These are phyloP conservation scores for Paramisgurnus dabryanus DNA, from an alignment of 2,113 vertebrate genomes.

Conservation along the genomic window DNA sequence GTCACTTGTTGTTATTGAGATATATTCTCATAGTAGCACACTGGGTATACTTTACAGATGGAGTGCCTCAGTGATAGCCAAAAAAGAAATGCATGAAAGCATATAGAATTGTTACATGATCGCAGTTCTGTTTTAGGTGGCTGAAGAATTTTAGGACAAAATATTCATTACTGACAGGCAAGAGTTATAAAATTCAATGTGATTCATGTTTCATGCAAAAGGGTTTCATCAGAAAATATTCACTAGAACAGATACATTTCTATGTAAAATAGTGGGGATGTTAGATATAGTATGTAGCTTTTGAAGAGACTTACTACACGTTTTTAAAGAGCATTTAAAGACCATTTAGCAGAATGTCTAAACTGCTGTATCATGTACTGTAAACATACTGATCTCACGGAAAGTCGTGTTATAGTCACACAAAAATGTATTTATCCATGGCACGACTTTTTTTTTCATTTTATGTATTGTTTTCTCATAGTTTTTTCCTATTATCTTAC, in stretches of 20 bases:
- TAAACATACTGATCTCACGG: no score
- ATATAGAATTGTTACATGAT: background rate
- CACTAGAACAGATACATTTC: conserved; percentile 2
- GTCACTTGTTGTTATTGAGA: conserved; percentile 62
- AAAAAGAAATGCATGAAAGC: conserved; percentile 2
- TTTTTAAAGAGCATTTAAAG: background rate
- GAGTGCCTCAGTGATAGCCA: conserved; percentile 21
- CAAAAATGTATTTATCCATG: no score
- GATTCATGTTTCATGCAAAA: conserved; percentile 1
- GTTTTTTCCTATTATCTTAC: no score
- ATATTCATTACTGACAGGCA: background rate
- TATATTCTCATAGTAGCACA: conserved; percentile 1
- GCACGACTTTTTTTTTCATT: no score
- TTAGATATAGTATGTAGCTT: background rate
- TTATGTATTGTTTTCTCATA: no score
- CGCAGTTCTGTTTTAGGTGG: background rate
- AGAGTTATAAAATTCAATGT: background rate
- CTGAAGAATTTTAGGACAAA: background rate
- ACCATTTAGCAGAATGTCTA: no score
- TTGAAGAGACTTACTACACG: background rate
- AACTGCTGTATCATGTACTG: no score
- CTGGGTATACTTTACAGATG: background rate
- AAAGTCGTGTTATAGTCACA: no score
- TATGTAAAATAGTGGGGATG: conserved; percentile 3
- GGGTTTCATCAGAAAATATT: background rate